Conservation (phyloP, 2,888 invertebrate species). For the Argyra leucocephala region DNA sequence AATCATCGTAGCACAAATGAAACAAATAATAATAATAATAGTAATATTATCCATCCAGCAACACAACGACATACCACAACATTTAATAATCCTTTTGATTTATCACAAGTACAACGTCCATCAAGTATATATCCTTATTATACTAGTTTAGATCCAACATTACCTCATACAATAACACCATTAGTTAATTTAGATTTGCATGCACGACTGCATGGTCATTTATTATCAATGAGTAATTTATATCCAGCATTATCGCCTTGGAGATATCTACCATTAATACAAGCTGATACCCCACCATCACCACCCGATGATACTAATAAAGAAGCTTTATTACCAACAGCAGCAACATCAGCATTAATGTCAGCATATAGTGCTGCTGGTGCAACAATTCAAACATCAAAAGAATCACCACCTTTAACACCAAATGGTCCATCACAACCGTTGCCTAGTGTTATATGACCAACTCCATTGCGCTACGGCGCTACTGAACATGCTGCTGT, state of each 20-base stretch:
- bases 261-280: conserved; percentile 41
- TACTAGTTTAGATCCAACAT: conserved; percentile 40
- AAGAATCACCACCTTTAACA: conserved; percentile 34
- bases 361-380: conserved; percentile 25
- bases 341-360: conserved; percentile 31
- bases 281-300: conserved; percentile 41
- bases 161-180: conserved; percentile 1
- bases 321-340: conserved; percentile 17
- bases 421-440: conserved; percentile 25
- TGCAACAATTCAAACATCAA: conserved; percentile 29
- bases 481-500: conserved; percentile 40
- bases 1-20: conserved; percentile 14
- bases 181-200: conserved; percentile 40
- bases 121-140: conserved; percentile 32
- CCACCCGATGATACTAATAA: conserved; percentile 29
- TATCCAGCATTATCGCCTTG: conserved; percentile 37
- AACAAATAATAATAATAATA: conserved; percentile 15
- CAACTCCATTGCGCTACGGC: conserved; percentile 44
- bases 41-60: conserved; percentile 22
- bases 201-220: conserved; percentile 33
- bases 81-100: conserved; percentile 39
- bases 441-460: conserved; percentile 44
- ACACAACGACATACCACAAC: conserved; percentile 21
- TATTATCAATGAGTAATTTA: conserved; percentile 40
- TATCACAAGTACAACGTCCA: conserved; percentile 34